Base-by-base conservation (phyloP, 2,113 vertebrate genomes). In the Campylomormyrus tamandua region DNA sequence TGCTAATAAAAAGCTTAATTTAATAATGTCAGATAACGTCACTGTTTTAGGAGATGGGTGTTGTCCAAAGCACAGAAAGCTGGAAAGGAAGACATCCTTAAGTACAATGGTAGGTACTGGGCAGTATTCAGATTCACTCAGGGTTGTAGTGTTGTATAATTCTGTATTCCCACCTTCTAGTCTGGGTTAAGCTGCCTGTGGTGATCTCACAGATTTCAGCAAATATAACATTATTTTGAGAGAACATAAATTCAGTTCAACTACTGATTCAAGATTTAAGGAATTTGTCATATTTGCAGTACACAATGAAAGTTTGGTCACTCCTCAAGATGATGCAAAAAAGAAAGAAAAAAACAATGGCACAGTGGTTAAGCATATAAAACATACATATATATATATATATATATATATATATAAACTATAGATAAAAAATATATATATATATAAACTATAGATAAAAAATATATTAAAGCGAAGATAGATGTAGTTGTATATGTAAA, bases 21-120 rank as follows among this genome's bases (percentile, higher is more conserved):
- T 35, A 21, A 66, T 48, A 52, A 9, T 88, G 24, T 35, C 9
- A n/a, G 45, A 46, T 74, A 24, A 45, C 62, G 11, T 86, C 21
- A 24, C 13, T 31, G 0, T 85, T 10, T 3, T 70, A 93, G 91
- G 83, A 92, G 90, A 2, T 94, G 93, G 93, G 92, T 93, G 13
- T 39, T 90, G 53, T 94, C 93, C 62, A 89, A 93, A 80, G 92
- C 90, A 53, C 80, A 62, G 42, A 92, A 92, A 87, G 91, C 91
- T 48, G 90, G 42, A 35, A 83, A 91, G 1, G 42, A 27, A 17
- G 56, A 89, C 21, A 42, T 88, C 52, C 62, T 89, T 74, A 94
- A 83, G 83, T 94, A 94, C 89, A 88, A 93, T 80, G 93, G 93
- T 94, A 91, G 8, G 86, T 5, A 85, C 52, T 35, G 48, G 35